A percentile compares a stretch with the other conserved stretches of the same genome.
Evolutionary conservation across 1,140 invertebrate species (phyloP).

Genomic region (Brachionus rotundiformis): DNA sequence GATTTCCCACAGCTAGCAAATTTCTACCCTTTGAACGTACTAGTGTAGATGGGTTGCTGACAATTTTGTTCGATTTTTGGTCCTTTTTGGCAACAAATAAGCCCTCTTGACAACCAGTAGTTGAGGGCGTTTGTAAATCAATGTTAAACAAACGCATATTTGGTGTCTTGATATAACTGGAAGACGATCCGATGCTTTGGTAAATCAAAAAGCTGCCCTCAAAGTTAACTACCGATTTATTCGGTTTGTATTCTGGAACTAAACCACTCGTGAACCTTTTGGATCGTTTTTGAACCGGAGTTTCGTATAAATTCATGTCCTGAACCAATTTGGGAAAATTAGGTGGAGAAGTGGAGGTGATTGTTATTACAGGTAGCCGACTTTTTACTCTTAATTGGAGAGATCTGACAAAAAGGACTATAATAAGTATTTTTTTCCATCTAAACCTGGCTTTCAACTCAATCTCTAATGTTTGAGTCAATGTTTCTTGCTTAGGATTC

Average conservation of each 20-base stretch:
- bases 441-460: neutral
- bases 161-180: neutral
- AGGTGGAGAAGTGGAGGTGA: neutral
- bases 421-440: conserved; percentile 7
- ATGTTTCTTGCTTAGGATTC: neutral
- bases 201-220: conserved; percentile 14
- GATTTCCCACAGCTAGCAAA: neutral
- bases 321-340: neutral
- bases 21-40: neutral
- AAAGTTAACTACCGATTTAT: neutral
- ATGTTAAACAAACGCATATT: neutral
- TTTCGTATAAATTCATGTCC: neutral
- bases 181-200: neutral
- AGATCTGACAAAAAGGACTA: neutral
- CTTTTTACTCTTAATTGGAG: neutral
- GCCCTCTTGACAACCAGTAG: neutral
- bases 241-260: neutral
- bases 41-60: neutral
- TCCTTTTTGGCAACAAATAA: neutral
- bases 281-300: neutral
- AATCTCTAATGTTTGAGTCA: neutral
- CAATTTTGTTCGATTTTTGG: neutral
- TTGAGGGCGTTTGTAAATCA: conserved; percentile 9
- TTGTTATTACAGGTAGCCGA: neutral
- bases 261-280: neutral